Evolutionary conservation across 2,888 invertebrate species (phyloP).

Genomic region (Drosophila recens): DNA sequence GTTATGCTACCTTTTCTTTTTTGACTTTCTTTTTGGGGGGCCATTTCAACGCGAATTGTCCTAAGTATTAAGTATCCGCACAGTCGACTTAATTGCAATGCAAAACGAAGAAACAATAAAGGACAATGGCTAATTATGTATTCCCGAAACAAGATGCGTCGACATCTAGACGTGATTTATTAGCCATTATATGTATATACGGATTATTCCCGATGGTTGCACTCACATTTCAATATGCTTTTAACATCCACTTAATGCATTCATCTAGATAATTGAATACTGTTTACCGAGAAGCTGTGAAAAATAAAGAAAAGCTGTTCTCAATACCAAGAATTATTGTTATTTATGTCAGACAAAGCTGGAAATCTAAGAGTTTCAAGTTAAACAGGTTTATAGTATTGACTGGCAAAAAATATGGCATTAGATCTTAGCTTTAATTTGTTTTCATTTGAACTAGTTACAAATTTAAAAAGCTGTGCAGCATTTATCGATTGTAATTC

Average conservation of each 20-base stretch:
- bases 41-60: constrained; percentile 33
- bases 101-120: constrained; percentile 54
- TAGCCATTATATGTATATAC: constrained; percentile 14
- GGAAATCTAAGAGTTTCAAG: background rate
- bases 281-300: background rate
- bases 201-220: constrained; percentile 1
- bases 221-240: constrained; percentile 4
- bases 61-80: background rate
- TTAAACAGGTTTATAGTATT: too few species aligned
- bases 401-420: too few species aligned
- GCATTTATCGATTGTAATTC: too few species aligned
- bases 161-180: constrained; percentile 49
- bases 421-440: too few species aligned
- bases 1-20: background rate
- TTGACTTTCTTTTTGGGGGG: background rate
- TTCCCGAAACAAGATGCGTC: constrained; percentile 22
- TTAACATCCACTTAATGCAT: constrained; percentile 3
- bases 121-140: constrained; percentile 53
- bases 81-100: constrained; percentile 55
- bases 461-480: too few species aligned
- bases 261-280: background rate
- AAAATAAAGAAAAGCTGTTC: background rate
- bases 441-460: too few species aligned
- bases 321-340: background rate
- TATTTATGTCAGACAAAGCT: background rate